Evolutionary conservation across 2,888 invertebrate genomes (phyloP), one percentile per base, ranked within the genome.

Genomic region (Abrostola triplasia): DNA sequence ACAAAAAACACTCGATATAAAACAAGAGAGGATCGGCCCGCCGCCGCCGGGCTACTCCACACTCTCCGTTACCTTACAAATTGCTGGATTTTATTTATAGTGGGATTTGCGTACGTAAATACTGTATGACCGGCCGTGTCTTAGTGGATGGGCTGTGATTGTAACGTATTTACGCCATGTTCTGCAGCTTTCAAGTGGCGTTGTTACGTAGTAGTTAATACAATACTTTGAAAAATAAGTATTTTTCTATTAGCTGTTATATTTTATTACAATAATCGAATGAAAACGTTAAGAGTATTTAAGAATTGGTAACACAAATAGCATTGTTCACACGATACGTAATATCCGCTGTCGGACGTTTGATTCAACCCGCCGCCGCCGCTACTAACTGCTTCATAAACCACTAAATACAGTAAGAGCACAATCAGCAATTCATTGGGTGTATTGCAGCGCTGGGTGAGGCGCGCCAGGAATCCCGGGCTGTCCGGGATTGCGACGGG

Each of bases 391-490:
- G 69, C 67, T 67, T 74, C 76, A 83, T 80, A 80, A 70, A 76
- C 73, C 65, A 73, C 70, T 74, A 75, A 76, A 78, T 64, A 74
- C 75, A 73, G 68, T 67, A 73, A 67, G 74, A 66, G 68, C 65
- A 70, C 81, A 76, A 79, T 82, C 76, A 75, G 74, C 74, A 71
- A 77, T 82, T 80, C 75, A 73, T 70, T 67, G 68, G 50, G 70
- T 65, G 76, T 77, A 67, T 70, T 62, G 76, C 76, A 70, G 74
- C 70, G 68, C 63, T 60, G 71, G 70, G 76, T 59, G 79, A 63
- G 76, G 81, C 82, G 47, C 76, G 81, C 76, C 70, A 67, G 70
- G 81, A 73, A 81, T 82, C 71, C 76, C 79, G 70, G 72, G 59
- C 54, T 67, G 72, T 60, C 73, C 73, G 70, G 75, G 70, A 80